Conservation (phyloP, 1,140 invertebrate genomes). For the Phocides pigmalion region DNA sequence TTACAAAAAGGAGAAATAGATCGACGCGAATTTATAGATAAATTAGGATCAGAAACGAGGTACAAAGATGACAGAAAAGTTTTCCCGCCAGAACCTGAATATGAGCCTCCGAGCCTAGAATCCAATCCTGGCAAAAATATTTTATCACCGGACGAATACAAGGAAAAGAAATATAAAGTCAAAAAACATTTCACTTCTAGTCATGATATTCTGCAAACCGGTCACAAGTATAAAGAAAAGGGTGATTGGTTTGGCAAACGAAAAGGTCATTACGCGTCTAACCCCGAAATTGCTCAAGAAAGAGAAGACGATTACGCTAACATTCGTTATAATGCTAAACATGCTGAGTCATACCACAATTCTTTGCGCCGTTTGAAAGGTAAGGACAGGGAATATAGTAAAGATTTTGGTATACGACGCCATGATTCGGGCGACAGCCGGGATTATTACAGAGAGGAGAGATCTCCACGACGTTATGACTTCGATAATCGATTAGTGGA, state of each 20-base stretch:
- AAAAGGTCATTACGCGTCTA: constrained; percentile 84
- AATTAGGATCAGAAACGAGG: constrained; percentile 54
- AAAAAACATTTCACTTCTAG: constrained; percentile 82
- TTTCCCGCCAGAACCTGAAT: constrained; percentile 84
- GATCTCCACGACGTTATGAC: constrained; percentile 75
- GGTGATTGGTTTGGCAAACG: constrained; percentile 79
- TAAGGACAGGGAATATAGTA: constrained; percentile 71
- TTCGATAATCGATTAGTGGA: constrained; percentile 88
- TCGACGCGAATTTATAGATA: constrained; percentile 83
- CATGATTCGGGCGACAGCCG: constrained; percentile 78
- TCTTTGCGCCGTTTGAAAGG: constrained; percentile 80
- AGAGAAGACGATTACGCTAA: constrained; percentile 76
- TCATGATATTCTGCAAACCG: constrained; percentile 77
- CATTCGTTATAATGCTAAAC: constrained; percentile 70
- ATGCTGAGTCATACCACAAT: constrained; percentile 82
- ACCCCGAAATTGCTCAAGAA: constrained; percentile 84
- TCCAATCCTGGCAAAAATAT: constrained; percentile 85
- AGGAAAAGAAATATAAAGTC: constrained; percentile 77
- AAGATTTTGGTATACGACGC: constrained; percentile 76
- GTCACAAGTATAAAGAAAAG: constrained; percentile 78
- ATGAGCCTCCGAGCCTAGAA: constrained; percentile 87
- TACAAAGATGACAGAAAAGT: constrained; percentile 60
- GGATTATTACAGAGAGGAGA: constrained; percentile 78
- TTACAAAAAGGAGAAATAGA: constrained; percentile 82
- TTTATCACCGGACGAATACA: constrained; percentile 84